phyloP scores from a whole-genome alignment of 92 coral and sea anemone genomes.

The Phenganax stokvisi region DNA sequence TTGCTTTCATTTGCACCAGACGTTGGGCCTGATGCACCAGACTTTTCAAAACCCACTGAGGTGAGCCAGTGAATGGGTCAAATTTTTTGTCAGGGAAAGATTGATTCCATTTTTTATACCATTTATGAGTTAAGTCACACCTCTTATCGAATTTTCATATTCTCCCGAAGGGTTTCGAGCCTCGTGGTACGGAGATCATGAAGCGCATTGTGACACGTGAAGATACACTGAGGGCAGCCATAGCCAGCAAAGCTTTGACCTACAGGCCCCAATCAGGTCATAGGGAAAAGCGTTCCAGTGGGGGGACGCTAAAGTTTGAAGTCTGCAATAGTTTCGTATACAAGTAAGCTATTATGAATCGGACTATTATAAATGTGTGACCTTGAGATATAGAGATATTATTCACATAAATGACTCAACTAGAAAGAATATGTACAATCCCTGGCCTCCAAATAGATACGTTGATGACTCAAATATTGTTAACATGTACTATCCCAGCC shows the following conservation, averaged over 20 bases:
- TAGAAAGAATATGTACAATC: no score
- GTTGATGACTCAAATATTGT: no score
- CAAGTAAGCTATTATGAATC: not conserved
- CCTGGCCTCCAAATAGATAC: no score
- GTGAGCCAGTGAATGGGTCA: not conserved
- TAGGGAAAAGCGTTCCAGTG: not conserved
- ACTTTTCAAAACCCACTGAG: slow-evolving; percentile 27
- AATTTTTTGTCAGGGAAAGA: not conserved
- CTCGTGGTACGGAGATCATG: slow-evolving; percentile 76
- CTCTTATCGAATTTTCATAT: not conserved
- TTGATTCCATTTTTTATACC: no score
- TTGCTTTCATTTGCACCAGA: slow-evolving; percentile 16
- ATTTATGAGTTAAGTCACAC: no score
- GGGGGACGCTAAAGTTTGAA: not conserved
- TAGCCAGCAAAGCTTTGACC: not conserved
- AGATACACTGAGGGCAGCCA: slow-evolving; percentile 8
- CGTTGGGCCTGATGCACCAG: slow-evolving; percentile 12
- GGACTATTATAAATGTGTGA: no score
- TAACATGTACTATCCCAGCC: no score
- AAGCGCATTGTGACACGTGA: slow-evolving; percentile 50
- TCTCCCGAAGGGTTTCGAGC: slow-evolving; percentile 72
- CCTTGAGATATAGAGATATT: no score
- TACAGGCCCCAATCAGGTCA: not conserved
- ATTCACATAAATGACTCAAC: no score
- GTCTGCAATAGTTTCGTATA: not conserved